A percentile compares a stretch with the other conserved stretches of the same genome.
Evolutionary conservation across 2,888 invertebrate genomes (phyloP).

Genomic region (Ligdia adustata): DNA sequence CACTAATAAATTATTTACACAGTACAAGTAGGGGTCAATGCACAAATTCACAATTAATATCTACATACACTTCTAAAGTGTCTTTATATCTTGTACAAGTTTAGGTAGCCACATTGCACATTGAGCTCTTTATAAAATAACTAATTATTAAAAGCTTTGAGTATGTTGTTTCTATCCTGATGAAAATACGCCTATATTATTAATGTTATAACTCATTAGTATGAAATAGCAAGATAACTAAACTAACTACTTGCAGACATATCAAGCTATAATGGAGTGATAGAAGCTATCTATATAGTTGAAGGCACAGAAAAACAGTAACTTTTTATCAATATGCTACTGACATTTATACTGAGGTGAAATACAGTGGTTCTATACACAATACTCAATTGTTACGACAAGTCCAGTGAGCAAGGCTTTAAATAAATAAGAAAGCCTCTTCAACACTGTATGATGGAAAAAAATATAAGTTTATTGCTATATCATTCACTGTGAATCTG

Average conservation of each 20-base stretch:
- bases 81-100: slow-evolving; percentile 31
- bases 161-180: slow-evolving; percentile 48
- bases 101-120: slow-evolving; percentile 69
- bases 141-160: slow-evolving; percentile 61
- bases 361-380: too few relatives aligned
- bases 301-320: slow-evolving; percentile 73
- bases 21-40: slow-evolving; percentile 58
- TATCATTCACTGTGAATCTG: slow-evolving; percentile 30
- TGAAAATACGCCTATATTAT: neutral
- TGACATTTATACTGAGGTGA: slow-evolving; percentile 60
- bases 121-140: slow-evolving; percentile 54
- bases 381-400: too few relatives aligned
- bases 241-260: slow-evolving; percentile 49
- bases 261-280: slow-evolving; percentile 51
- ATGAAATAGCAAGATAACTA: slow-evolving; percentile 32
- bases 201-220: slow-evolving; percentile 4
- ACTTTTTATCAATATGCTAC: slow-evolving; percentile 39
- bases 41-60: slow-evolving; percentile 52
- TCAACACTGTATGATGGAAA: slow-evolving; percentile 4
- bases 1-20: slow-evolving; percentile 67
- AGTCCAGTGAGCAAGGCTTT: neutral
- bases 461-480: neutral
- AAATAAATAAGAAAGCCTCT: neutral
- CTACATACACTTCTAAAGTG: slow-evolving; percentile 74
- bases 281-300: slow-evolving; percentile 66